Percentiles rank a stretch among this genome's conserved stretches.
Conservation (phyloP, 2,797 vertebrate species). For the Nyctalus aviator region DNA sequence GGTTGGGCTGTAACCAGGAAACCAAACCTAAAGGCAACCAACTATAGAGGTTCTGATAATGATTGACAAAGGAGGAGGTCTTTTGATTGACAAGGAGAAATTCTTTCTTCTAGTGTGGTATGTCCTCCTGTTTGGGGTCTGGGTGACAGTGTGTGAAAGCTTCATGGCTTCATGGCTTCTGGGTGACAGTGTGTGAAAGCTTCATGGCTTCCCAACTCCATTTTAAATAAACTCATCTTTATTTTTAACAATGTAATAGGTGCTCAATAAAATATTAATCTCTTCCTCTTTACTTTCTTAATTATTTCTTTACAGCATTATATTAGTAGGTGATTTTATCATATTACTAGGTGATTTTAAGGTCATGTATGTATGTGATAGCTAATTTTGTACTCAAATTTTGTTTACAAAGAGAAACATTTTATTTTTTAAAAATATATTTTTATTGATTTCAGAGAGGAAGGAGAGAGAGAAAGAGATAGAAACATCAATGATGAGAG, state of each 20-base stretch:
- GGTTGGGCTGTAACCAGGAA: background rate
- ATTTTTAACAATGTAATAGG: background rate
- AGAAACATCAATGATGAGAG: background rate
- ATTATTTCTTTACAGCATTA: background rate
- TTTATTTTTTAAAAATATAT: background rate
- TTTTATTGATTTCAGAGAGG: background rate
- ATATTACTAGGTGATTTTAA: conserved; percentile 30
- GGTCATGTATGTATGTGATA: background rate
- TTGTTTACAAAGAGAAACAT: background rate
- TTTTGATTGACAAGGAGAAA: background rate
- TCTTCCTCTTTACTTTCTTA: background rate
- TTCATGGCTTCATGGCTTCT: too few relatives aligned
- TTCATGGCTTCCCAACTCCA: background rate
- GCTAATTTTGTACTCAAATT: background rate
- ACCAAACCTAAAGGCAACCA: background rate
- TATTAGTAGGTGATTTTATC: background rate
- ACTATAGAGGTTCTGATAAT: background rate
- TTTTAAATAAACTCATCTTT: background rate
- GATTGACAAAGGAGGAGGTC: background rate
- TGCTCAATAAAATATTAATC: background rate
- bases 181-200: background rate
- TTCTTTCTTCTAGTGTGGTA: background rate
- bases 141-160: background rate
- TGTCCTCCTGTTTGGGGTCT: background rate
- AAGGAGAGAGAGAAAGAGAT: background rate